These are phyloP conservation scores for Nothocercus julius DNA, from an alignment of 2,113 vertebrate species.

Conservation along the genomic window DNA sequence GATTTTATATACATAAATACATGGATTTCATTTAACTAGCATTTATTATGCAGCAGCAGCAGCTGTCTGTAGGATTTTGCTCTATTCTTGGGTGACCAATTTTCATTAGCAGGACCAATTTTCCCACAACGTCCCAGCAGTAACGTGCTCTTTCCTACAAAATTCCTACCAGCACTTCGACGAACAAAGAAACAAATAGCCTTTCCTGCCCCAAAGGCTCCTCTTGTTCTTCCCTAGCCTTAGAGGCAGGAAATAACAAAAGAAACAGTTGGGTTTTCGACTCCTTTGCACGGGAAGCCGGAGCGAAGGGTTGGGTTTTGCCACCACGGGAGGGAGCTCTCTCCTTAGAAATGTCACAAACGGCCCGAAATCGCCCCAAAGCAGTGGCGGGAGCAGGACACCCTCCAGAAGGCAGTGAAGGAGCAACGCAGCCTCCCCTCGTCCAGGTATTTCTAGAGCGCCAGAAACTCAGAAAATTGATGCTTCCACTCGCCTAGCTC, in stretches of 20 bases:
- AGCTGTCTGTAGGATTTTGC: neutral
- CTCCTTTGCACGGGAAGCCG: neutral
- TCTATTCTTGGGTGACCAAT: neutral
- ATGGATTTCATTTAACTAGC: neutral
- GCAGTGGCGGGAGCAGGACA: no score
- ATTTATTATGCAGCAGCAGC: neutral
- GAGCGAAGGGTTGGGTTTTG: neutral
- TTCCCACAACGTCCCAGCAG: neutral
- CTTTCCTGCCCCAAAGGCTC: neutral
- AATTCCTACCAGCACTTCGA: neutral
- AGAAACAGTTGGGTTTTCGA: rapidly evolving
- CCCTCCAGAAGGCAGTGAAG: neutral
- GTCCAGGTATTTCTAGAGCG: neutral
- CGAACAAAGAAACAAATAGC: neutral
- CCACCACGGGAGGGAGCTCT: slow-evolving; percentile 78
- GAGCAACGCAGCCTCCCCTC: neutral
- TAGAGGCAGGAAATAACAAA: neutral
- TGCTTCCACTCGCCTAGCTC: slow-evolving; percentile 42
- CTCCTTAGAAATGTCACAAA: slow-evolving; percentile 58
- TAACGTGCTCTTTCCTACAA: neutral
- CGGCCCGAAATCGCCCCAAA: no score
- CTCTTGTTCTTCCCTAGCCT: no score
- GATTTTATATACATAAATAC: neutral
- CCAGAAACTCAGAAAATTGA: neutral
- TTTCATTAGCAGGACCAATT: neutral